These are phyloP conservation scores for Calameuta pallipes DNA, from an alignment of 2,888 invertebrate species.

Conservation along the genomic window DNA sequence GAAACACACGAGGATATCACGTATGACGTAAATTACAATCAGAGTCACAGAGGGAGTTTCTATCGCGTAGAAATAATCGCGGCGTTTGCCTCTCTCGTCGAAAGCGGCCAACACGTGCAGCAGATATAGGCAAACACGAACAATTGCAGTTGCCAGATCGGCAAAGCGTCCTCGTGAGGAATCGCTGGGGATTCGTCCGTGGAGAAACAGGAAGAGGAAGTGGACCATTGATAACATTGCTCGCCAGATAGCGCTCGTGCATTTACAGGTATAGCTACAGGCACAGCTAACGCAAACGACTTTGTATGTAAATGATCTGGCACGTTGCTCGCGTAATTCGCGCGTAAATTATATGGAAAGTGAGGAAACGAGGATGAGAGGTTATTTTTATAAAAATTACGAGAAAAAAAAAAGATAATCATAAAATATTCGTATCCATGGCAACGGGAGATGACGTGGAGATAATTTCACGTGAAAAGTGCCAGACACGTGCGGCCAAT, in stretches of 20 bases:
- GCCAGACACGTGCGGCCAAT: not conserved
- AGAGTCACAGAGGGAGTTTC: not conserved
- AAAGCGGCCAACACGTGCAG: not conserved
- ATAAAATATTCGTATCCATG: not conserved
- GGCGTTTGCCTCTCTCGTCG: not conserved
- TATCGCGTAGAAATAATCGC: not conserved
- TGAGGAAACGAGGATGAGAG: too few species aligned
- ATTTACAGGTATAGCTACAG: not conserved
- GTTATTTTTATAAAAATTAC: not conserved
- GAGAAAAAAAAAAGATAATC: not conserved
- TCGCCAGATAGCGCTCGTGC: not conserved
- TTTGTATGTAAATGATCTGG: not conserved
- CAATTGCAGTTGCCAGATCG: too few species aligned
- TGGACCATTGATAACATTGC: not conserved
- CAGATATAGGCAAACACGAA: not conserved
- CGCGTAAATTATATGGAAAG: not conserved
- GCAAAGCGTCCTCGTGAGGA: too few species aligned
- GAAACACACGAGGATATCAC: too few species aligned
- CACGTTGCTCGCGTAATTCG: not conserved
- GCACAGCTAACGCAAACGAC: not conserved
- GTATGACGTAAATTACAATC: not conserved
- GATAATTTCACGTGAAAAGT: not conserved
- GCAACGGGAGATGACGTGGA: not conserved
- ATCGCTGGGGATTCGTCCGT: not conserved
- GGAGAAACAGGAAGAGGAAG: not conserved